Percentiles rank a stretch among this genome's conserved stretches.
Conservation (phyloP, 2,888 invertebrate species). For the Drosophila paracracens region DNA sequence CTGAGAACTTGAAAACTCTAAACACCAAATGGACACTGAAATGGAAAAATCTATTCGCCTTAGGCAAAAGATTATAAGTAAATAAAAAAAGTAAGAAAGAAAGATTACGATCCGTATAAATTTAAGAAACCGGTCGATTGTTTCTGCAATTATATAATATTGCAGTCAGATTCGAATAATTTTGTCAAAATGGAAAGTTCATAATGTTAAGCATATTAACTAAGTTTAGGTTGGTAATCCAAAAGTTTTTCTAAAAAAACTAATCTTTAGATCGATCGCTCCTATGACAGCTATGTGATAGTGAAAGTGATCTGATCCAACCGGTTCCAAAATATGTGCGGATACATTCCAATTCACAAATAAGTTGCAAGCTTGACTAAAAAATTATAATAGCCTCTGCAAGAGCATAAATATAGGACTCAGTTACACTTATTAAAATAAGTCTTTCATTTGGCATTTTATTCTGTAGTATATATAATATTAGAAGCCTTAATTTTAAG, state of each 20-base stretch:
- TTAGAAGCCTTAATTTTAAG: slow-evolving; percentile 21
- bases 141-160: no score
- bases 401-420: not conserved
- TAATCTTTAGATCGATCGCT: not conserved
- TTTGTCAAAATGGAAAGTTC: no score
- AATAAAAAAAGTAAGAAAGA: no score
- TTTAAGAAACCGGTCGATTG: no score
- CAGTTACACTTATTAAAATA: not conserved
- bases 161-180: no score
- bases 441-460: not conserved
- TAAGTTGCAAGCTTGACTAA: not conserved
- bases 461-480: slow-evolving; percentile 3
- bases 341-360: not conserved
- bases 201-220: no score
- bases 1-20: slow-evolving; percentile 13
- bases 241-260: not conserved
- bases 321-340: not conserved
- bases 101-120: no score
- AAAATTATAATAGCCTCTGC: not conserved
- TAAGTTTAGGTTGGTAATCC: no score
- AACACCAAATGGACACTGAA: not conserved
- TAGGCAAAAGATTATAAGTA: no score
- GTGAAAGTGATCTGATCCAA: not conserved
- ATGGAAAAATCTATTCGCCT: not conserved
- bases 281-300: not conserved